Evolutionary conservation across 2,797 vertebrate species (phyloP).

Genomic region (Scyliorhinus canicula): DNA sequence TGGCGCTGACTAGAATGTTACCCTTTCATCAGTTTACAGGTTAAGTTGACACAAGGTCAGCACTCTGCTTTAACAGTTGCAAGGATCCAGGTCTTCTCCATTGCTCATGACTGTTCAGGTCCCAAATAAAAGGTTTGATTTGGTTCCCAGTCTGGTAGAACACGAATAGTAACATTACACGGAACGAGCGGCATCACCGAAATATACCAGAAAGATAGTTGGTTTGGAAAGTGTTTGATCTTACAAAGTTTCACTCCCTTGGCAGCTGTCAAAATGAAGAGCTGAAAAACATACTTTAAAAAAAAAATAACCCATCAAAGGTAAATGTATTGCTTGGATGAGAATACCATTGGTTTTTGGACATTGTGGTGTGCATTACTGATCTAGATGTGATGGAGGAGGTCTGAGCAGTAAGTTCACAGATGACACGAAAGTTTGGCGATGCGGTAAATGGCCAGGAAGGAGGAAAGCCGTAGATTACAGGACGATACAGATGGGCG

Average conservation of each 20-base stretch:
- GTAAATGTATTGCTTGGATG: not conserved
- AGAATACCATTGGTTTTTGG: not conserved
- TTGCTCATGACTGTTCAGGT: not conserved
- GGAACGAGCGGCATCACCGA: not conserved
- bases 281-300: not conserved
- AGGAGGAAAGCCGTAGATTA: no score
- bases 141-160: not conserved
- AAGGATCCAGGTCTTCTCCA: not conserved
- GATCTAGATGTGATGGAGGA: no score
- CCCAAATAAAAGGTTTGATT: not conserved
- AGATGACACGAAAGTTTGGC: no score
- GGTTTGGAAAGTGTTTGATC: not conserved
- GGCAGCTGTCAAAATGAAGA: not conserved
- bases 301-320: not conserved
- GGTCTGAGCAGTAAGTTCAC: no score
- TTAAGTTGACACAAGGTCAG: not conserved
- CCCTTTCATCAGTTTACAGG: not conserved
- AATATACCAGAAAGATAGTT: not conserved
- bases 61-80: not conserved
- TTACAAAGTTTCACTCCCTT: not conserved
- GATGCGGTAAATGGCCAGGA: no score
- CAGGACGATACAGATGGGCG: no score
- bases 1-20: not conserved
- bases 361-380: not conserved
- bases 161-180: not conserved